Evolutionary conservation across 2,113 vertebrate genomes (phyloP).

Genomic region (Anthoscopus minutus): DNA sequence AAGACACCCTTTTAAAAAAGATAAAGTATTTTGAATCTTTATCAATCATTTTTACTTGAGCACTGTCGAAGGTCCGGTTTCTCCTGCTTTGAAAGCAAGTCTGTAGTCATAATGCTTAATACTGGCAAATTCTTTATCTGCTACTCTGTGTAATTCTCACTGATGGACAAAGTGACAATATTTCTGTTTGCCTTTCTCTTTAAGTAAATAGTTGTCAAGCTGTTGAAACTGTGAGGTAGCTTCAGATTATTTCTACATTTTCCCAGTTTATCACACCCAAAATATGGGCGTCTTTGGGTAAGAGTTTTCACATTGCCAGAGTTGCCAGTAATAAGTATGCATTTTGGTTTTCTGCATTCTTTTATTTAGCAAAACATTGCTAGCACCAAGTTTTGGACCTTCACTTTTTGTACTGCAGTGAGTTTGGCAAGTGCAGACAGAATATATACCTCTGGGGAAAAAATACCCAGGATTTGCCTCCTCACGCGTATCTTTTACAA

Average conservation of each 20-base stretch:
- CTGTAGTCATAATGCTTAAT: not conserved
- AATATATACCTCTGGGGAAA: not conserved
- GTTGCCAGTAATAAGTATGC: not conserved
- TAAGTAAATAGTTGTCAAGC: not conserved
- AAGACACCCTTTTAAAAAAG: not conserved
- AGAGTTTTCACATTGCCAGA: not conserved
- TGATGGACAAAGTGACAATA: not conserved
- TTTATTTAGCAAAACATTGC: not conserved
- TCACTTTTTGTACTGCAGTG: not conserved
- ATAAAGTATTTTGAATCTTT: not conserved
- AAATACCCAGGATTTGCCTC: not conserved
- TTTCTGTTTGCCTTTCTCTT: not conserved
- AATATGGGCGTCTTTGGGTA: not conserved
- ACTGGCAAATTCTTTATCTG: not conserved
- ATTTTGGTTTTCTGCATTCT: not conserved
- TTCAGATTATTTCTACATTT: not conserved
- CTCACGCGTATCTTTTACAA: not conserved
- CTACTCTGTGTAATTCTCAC: not conserved
- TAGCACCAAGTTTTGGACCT: not conserved
- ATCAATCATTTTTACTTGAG: not conserved
- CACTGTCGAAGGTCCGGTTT: not conserved
- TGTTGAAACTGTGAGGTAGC: not conserved
- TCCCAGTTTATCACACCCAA: not conserved
- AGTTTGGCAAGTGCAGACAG: not conserved
- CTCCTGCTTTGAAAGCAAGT: not conserved